Conservation (phyloP, 2,797 vertebrate genomes). For the Erethizon dorsatum region DNA sequence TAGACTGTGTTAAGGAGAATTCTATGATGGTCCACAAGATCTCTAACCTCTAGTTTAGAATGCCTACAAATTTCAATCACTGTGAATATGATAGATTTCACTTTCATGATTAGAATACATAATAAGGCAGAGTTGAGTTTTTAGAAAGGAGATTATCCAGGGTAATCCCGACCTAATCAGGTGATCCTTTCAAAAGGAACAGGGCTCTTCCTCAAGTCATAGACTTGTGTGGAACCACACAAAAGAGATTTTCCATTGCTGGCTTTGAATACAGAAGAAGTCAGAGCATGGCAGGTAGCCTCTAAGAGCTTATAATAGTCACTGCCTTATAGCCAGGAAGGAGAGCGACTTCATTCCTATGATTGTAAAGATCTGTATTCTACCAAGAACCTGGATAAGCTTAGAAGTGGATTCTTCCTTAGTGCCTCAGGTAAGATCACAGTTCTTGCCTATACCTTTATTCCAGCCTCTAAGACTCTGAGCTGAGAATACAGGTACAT, state of each 20-base stretch:
- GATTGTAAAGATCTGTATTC: background rate
- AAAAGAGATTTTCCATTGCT: background rate
- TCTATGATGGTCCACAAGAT: background rate
- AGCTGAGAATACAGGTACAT: background rate
- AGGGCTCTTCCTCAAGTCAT: background rate
- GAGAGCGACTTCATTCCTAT: background rate
- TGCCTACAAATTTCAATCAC: background rate
- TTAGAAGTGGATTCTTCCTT: background rate
- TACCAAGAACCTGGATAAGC: background rate
- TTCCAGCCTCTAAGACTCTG: background rate
- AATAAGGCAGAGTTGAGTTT: background rate
- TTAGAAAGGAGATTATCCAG: background rate
- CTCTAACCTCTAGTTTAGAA: background rate
- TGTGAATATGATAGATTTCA: background rate
- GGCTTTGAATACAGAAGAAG: background rate
- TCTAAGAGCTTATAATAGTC: background rate
- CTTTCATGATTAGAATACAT: background rate
- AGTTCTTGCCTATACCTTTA: background rate
- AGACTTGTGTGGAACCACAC: background rate
- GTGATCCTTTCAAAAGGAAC: background rate
- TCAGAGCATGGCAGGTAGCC: background rate
- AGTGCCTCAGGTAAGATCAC: background rate
- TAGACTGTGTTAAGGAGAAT: background rate
- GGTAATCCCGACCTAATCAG: background rate
- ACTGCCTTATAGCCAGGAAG: too few relatives aligned